Evolutionary conservation across 2,888 invertebrate species (phyloP).

Genomic region (Pandemis cinnamomeana): DNA sequence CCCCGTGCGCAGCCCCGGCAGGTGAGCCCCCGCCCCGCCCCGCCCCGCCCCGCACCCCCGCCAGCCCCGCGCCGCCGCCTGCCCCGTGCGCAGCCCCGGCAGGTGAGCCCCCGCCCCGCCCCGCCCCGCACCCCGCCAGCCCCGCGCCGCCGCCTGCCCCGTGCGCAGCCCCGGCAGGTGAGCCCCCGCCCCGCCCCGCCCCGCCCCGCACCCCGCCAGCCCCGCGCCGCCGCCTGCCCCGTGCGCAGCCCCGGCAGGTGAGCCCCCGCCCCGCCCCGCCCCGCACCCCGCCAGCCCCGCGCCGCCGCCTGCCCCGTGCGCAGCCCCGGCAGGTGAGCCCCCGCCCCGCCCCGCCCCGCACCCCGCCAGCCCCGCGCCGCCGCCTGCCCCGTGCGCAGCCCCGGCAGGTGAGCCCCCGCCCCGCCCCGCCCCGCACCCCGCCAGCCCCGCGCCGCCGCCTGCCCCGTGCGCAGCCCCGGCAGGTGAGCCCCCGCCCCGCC

Average conservation of each 20-base stretch:
- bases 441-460: slow-evolving; percentile 51
- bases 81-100: slow-evolving; percentile 48
- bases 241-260: slow-evolving; percentile 44
- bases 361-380: slow-evolving; percentile 49
- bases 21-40: slow-evolving; percentile 47
- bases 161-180: slow-evolving; percentile 44
- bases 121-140: slow-evolving; percentile 47
- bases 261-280: slow-evolving; percentile 46
- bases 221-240: slow-evolving; percentile 51
- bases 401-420: slow-evolving; percentile 39
- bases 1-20: slow-evolving; percentile 47
- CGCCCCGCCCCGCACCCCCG: slow-evolving; percentile 46
- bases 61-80: slow-evolving; percentile 47
- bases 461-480: slow-evolving; percentile 48
- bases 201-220: slow-evolving; percentile 47
- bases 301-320: slow-evolving; percentile 52
- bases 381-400: slow-evolving; percentile 51
- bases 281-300: slow-evolving; percentile 50
- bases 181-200: slow-evolving; percentile 49
- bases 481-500: slow-evolving; percentile 47
- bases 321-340: slow-evolving; percentile 20
- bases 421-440: slow-evolving; percentile 46
- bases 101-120: slow-evolving; percentile 44
- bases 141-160: slow-evolving; percentile 51
- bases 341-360: slow-evolving; percentile 47